A percentile compares a stretch with the other conserved stretches of the same genome.
phyloP scores from a whole-genome alignment of 2,797 vertebrate genomes.

The Falco peregrinus region DNA sequence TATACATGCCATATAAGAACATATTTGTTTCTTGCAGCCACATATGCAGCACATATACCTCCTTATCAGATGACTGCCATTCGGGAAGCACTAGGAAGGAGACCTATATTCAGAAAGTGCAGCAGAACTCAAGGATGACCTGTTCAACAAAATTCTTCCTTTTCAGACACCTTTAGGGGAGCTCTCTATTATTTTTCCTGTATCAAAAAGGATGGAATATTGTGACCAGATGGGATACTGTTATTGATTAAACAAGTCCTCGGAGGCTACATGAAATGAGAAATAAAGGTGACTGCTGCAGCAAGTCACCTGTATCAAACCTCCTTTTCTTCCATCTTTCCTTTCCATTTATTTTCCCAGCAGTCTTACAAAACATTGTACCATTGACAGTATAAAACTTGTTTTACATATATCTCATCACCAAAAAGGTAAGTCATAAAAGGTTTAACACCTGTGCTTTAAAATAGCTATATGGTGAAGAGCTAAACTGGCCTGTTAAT shows the following conservation, averaged over 20 bases:
- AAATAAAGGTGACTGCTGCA: background rate
- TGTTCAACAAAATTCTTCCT: background rate
- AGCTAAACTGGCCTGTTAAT: background rate
- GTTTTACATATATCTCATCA: background rate
- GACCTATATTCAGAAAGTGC: background rate
- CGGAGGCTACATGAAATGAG: background rate
- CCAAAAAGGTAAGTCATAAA: background rate
- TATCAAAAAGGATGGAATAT: background rate
- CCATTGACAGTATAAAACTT: background rate
- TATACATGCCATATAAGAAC: accelerated
- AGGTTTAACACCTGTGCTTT: background rate
- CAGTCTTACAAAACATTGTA: background rate
- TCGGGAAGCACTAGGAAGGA: background rate
- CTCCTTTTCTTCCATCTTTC: background rate
- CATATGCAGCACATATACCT: background rate
- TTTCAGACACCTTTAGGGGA: background rate
- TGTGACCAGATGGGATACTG: background rate
- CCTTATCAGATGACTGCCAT: background rate
- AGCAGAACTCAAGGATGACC: background rate
- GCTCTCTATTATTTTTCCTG: background rate
- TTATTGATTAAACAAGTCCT: background rate
- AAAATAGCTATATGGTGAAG: background rate
- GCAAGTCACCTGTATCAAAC: background rate
- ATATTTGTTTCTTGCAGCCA: background rate
- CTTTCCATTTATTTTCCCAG: background rate